Evolutionary conservation across 1,140 invertebrate species (phyloP), one percentile per base, ranked within the genome.

Genomic region (Heliconius nattereri): DNA sequence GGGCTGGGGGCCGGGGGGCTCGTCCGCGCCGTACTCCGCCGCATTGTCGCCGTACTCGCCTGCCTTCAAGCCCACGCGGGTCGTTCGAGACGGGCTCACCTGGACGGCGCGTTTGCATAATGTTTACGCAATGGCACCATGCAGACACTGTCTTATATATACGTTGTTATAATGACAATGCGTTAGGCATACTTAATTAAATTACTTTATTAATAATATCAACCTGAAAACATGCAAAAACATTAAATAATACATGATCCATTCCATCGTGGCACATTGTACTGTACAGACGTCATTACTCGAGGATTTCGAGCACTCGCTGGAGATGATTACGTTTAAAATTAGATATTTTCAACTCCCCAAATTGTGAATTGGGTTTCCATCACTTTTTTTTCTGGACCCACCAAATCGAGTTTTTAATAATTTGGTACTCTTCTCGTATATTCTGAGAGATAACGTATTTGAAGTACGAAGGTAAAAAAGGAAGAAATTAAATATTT

Each of bases 41-140:
- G 84, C 89, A 83, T 89, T 89, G 85, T 91, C 90, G 60, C 89
- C 90, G 84, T 91, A 91, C 85, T 91, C 90, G 82, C 90, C 90
- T 78, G 86, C 88, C 90, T 91, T 81, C 79, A 85, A 85, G 81
- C 75, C 79, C 81, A 80, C 76, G 73, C 78, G 80, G 54, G 73
- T 49, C 78, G 75, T 75, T 83, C 73, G 78, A 75, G 81, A 57
- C 54, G 74, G 70, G 52, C 37, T 66, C 57, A 60, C 76, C 79
- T 79, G 74, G 72, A 66, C 60, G 66, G 75, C 37, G 81, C 74
- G 78, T 73, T 76, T 78, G 81, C 81, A 80, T 78, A 73, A 78
- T 73, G 60, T 76, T 79, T 75, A 60, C 78, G 78, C 71, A 66
- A 73, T 66, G 60, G 26, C 60, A 66, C 60, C 26, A 66, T 66